Conservation (phyloP, 2,888 invertebrate species). For the Chrysina gloriosa region DNA sequence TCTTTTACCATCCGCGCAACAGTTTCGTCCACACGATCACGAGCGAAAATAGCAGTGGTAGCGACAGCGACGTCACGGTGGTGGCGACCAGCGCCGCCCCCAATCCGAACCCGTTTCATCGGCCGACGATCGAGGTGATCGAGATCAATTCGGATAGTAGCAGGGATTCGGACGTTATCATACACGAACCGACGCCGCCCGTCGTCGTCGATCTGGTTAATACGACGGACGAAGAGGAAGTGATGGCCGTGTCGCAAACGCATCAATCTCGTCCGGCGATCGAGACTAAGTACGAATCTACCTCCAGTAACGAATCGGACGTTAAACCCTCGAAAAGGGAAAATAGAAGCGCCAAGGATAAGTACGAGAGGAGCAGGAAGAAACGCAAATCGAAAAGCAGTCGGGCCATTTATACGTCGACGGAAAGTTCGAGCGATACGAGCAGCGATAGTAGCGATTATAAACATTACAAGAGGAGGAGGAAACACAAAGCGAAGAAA, state of each 20-base stretch:
- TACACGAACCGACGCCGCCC: constrained; percentile 53
- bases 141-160: constrained; percentile 54
- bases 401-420: constrained; percentile 15
- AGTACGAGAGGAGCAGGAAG: constrained; percentile 19
- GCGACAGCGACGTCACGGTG: constrained; percentile 60
- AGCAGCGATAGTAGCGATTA: constrained; percentile 23
- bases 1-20: constrained; percentile 70
- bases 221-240: constrained; percentile 48
- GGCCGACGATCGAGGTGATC: constrained; percentile 51
- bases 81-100: constrained; percentile 42
- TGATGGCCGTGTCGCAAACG: constrained; percentile 19
- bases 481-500: constrained; percentile 33
- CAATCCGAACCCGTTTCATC: constrained; percentile 46
- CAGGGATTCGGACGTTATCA: constrained; percentile 56
- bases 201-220: constrained; percentile 51
- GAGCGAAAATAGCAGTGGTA: constrained; percentile 52
- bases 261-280: no score
- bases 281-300: constrained; percentile 9
- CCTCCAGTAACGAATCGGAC: constrained; percentile 12
- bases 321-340: constrained; percentile 28
- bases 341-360: constrained; percentile 5
- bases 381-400: constrained; percentile 11
- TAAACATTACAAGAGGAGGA: constrained; percentile 35
- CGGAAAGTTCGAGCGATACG: constrained; percentile 18
- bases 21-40: constrained; percentile 44